These are phyloP conservation scores for Strigamia transsilvanica DNA, from an alignment of 2,888 invertebrate genomes.

Conservation along the genomic window DNA sequence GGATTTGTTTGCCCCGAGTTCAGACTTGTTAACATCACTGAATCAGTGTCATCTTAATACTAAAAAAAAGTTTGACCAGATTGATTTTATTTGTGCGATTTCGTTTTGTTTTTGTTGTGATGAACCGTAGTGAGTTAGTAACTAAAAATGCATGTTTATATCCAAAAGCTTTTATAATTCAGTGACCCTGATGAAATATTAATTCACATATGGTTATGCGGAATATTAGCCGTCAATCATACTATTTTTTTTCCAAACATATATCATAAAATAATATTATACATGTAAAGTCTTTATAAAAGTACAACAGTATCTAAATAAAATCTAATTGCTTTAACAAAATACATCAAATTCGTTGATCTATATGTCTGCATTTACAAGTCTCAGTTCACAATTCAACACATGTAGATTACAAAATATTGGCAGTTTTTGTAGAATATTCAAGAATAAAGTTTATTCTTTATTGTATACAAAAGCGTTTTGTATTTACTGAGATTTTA, in stretches of 20 bases:
- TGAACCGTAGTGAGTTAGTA: not conserved
- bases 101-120: too few relatives aligned
- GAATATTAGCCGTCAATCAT: not conserved
- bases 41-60: too few relatives aligned
- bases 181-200: conserved; percentile 11
- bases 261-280: too few relatives aligned
- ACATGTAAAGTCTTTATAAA: not conserved
- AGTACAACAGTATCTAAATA: not conserved
- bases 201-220: not conserved
- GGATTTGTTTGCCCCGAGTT: too few relatives aligned
- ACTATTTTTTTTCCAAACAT: too few relatives aligned
- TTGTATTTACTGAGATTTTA: conserved; percentile 1
- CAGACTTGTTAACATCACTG: too few relatives aligned
- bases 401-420: not conserved
- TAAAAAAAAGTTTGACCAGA: too few relatives aligned
- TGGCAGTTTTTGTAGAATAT: conserved; percentile 37
- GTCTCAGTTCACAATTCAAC: not conserved
- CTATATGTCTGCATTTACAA: too few relatives aligned
- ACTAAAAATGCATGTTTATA: not conserved
- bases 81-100: too few relatives aligned
- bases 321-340: not conserved
- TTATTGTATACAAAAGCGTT: conserved; percentile 1
- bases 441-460: not conserved
- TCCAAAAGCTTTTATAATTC: conserved; percentile 9
- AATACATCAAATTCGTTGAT: not conserved